A percentile compares a stretch with the other conserved stretches of the same genome.
phyloP scores from a whole-genome alignment of 2,888 invertebrate species.

The Hermaeophaga mercurialis region DNA sequence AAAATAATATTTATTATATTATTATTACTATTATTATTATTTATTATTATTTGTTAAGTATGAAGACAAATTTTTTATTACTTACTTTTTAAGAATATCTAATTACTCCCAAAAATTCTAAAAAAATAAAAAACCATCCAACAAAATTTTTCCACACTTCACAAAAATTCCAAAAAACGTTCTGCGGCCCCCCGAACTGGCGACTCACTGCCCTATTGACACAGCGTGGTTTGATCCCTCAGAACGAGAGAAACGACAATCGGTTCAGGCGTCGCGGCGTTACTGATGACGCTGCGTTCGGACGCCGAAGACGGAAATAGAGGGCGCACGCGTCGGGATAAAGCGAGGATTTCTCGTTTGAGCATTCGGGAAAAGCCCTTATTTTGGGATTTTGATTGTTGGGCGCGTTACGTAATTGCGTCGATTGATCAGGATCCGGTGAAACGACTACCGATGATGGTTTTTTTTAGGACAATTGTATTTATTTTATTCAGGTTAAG shows the following conservation, averaged over 20 bases:
- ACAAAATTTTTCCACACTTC: background rate
- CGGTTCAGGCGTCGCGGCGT: slow-evolving; percentile 23
- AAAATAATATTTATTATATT: too few relatives aligned
- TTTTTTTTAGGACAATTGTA: too few relatives aligned
- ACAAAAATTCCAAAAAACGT: background rate
- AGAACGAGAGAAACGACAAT: slow-evolving; percentile 1
- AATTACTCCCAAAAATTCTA: too few relatives aligned
- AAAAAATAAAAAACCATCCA: background rate
- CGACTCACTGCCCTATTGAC: slow-evolving; percentile 6
- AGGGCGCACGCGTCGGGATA: slow-evolving; percentile 14
- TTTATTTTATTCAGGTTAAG: too few relatives aligned
- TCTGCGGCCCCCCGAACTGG: background rate
- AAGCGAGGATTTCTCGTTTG: background rate
- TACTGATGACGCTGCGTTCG: slow-evolving; percentile 25
- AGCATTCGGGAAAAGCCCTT: background rate
- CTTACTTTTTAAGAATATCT: too few relatives aligned
- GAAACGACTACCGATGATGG: too few relatives aligned
- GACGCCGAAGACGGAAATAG: slow-evolving; percentile 11
- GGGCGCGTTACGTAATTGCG: too few relatives aligned
- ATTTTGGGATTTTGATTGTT: background rate
- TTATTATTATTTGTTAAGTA: too few relatives aligned
- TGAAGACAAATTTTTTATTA: too few relatives aligned
- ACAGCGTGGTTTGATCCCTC: slow-evolving; percentile 1
- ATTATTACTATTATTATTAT: too few relatives aligned
- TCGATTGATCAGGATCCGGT: too few relatives aligned